Base-by-base conservation (phyloP, 2,113 vertebrate genomes). In the Triplophysa dalaica region DNA sequence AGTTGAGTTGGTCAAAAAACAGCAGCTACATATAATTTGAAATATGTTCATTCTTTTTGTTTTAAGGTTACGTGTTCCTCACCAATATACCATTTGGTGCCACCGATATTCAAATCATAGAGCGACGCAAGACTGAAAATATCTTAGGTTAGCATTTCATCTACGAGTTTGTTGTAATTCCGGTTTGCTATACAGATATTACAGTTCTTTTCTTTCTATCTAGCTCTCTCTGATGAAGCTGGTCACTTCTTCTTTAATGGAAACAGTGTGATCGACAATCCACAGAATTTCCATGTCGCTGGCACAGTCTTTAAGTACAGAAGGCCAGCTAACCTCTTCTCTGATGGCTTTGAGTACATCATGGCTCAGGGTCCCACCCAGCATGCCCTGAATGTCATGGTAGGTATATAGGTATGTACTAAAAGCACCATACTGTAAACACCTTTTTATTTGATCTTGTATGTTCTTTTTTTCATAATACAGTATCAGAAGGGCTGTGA, bases 191-290 rank as follows among this genome's bases (percentile, higher is more conserved):
- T 11, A 70, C 11, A 50, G 43, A 4, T 8, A 33, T n/a, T 14
- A 29, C 19, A 61, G 26, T 2, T 26, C 1, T 79, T 26, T 1
- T 60, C 3, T 19, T 54, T 4, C 63, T 68, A 19, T 86, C 63
- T 50, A 97, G 95, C 95, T 9, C 91, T 97, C 0, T 93, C 95
- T 56, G 95, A 97, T 84, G 94, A 95, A 88, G 91, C 88, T 0
- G 95, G 95, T 2, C 85, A 90, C 82, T 97, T 96, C 88, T 96
- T 95, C 90, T 94, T 97, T 87, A 97, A 97, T 0, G 95, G 95
- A 24, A 95, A 97, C 87, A 91, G 91, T 0, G 87, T 93, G 80
- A 94, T 96, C 69, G 95, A 96, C 89, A 93, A 96, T 24, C 95
- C 95, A 17, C 93, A 94, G 77, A 97, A 97, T 89, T 96, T 96